A percentile compares a stretch with the other conserved stretches of the same genome.
phyloP scores from a whole-genome alignment of 1,140 invertebrate genomes.

The Ceratosolen solmsi region DNA sequence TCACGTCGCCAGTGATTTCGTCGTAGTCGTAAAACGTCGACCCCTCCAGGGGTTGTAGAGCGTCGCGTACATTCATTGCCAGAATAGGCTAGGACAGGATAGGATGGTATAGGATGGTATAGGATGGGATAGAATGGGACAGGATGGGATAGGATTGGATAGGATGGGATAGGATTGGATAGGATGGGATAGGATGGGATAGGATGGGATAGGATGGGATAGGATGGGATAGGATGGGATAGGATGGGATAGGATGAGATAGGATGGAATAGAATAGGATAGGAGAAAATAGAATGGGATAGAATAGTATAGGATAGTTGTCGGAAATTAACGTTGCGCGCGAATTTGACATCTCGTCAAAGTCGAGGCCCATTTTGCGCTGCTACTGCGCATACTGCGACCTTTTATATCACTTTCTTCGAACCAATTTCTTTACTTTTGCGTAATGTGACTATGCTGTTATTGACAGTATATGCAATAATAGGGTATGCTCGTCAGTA shows the following conservation, averaged over 20 bases:
- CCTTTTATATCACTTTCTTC: neutral
- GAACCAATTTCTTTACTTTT: too few relatives aligned
- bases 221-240: slow-evolving; percentile 22
- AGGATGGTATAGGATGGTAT: too few relatives aligned
- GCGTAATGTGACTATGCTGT: too few relatives aligned
- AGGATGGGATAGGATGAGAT: too few relatives aligned
- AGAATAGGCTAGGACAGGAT: slow-evolving; percentile 17
- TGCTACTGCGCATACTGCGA: neutral
- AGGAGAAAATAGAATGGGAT: too few relatives aligned
- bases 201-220: slow-evolving; percentile 22
- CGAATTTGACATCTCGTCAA: slow-evolving; percentile 4
- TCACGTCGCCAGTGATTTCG: slow-evolving; percentile 68
- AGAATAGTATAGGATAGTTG: too few relatives aligned
- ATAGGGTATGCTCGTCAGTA: too few relatives aligned
- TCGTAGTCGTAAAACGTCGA: slow-evolving; percentile 58
- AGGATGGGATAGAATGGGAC: slow-evolving; percentile 22
- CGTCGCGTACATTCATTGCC: slow-evolving; percentile 4
- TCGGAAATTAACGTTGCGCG: slow-evolving; percentile 44
- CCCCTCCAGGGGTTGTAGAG: slow-evolving; percentile 9
- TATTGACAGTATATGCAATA: too few relatives aligned
- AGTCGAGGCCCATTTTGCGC: neutral
- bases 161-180: slow-evolving; percentile 22
- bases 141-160: slow-evolving; percentile 22
- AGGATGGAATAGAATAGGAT: too few relatives aligned
- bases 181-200: slow-evolving; percentile 22